Conservation (phyloP, 2,113 vertebrate species). For the Oncorhynchus kisutch region DNA sequence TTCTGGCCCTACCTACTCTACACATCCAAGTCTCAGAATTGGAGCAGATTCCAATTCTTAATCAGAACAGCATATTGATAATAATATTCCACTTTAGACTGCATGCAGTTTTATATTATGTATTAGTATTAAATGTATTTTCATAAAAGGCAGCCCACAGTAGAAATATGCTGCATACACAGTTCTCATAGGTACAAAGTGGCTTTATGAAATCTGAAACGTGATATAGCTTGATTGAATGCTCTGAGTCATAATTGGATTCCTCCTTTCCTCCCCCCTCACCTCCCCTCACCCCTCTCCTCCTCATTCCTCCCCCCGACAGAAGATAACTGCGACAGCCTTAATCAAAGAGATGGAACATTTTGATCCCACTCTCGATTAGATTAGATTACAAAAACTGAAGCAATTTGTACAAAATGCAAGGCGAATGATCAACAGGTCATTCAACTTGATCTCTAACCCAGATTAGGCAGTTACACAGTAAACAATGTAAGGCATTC, state of each 20-base stretch:
- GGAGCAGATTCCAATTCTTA: too few species aligned
- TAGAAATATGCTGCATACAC: conserved; percentile 17
- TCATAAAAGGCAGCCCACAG: conserved; percentile 4
- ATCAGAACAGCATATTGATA: too few species aligned
- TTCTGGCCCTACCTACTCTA: too few species aligned
- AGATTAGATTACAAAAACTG: conserved; percentile 67
- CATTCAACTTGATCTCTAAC: conserved; percentile 59
- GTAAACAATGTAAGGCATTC: conserved; percentile 21
- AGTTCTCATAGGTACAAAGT: conserved; percentile 33
- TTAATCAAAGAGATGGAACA: conserved; percentile 72
- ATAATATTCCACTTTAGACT: conserved; percentile 23
- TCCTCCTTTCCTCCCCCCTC: conserved; percentile 30
- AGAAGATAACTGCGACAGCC: conserved; percentile 69
- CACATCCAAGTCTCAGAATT: too few species aligned
- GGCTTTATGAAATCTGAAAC: conserved; percentile 61
- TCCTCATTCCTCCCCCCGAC: conserved; percentile 59
- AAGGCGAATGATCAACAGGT: conserved; percentile 67
- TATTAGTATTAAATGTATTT: background rate
- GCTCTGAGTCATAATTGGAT: conserved; percentile 69
- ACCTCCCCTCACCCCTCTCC: conserved; percentile 43
- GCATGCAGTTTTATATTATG: conserved; percentile 29
- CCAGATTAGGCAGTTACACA: conserved; percentile 19
- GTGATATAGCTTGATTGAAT: conserved; percentile 69
- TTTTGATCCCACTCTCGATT: conserved; percentile 71
- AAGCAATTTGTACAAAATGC: conserved; percentile 64